Evolutionary conservation across 2,113 vertebrate genomes (phyloP).

Genomic region (Hiodon alosoides): DNA sequence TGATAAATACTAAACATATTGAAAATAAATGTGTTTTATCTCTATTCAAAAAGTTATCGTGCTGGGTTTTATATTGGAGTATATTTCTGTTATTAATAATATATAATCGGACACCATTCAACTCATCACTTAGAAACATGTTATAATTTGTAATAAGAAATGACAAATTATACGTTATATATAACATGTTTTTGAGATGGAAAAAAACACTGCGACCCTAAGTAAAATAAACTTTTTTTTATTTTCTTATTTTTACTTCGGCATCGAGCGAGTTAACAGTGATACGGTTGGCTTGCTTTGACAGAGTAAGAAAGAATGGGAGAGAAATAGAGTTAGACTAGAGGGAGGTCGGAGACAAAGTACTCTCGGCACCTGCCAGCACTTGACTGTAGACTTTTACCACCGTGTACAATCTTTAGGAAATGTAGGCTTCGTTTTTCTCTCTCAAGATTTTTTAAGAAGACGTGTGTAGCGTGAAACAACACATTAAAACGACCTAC

Average conservation of each 20-base stretch:
- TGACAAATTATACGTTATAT: background rate
- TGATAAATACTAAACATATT: no score
- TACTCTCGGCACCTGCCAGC: constrained; percentile 34
- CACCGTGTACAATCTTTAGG: constrained; percentile 17
- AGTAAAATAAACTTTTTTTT: background rate
- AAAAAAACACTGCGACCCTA: background rate
- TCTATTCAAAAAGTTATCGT: no score
- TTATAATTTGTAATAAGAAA: background rate
- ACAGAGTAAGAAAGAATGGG: constrained; percentile 33
- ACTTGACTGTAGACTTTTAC: constrained; percentile 27
- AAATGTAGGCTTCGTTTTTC: constrained; percentile 17
- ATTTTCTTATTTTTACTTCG: constrained; percentile 7
- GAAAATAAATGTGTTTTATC: no score
- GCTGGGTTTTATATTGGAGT: no score
- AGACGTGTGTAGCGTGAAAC: constrained; percentile 15
- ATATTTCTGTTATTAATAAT: no score
- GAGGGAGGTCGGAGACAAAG: constrained; percentile 16
- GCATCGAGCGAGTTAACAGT: constrained; percentile 45
- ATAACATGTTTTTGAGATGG: background rate
- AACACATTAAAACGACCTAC: constrained; percentile 11
- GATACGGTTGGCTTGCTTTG: constrained; percentile 35
- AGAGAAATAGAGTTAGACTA: background rate
- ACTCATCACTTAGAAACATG: background rate
- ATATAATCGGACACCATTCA: no score
- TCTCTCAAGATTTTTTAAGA: constrained; percentile 3